Evolutionary conservation across 2,888 invertebrate species (phyloP), one percentile per base, ranked within the genome.

Genomic region (Drosophila antonietae): DNA sequence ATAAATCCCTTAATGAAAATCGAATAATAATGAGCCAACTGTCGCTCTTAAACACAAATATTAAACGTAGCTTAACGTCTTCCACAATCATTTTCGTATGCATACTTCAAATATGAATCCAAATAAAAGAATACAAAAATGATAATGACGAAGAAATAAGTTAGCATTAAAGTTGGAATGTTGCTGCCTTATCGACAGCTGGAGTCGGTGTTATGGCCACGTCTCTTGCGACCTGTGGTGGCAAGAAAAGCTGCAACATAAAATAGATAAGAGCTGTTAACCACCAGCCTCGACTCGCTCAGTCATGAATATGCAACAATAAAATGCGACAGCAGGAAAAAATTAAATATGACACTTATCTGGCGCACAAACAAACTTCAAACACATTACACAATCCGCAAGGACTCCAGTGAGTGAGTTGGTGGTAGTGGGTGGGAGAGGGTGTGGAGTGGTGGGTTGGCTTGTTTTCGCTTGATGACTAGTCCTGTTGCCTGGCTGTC

Each of bases 321-420:
- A 78, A 81, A 78, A 78, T 66, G 65, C 64, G 81, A 76, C 78
- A 68, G 63, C 74, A 68, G 68, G 78, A 80, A 70, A 67, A 78
- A 84, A 81, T 88, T 81, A 88, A 87, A 87, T 84, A 73, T 84
- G 83, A 70, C 88, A 83, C 83, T 84, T 88, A 84, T 84, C 84
- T 75, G 73, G 68, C 57, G 59, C 63, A 79, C 75, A 71, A 80
- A 67, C 67, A 67, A 83, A 83, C 81, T 81, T 88, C 72, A 69
- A 83, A 69, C 75, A 81, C 80, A 80, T 82, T 82, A 78, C 65
- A 43, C 65, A 63, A 53, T 33, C 46, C 51, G 18, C n/a, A 51
- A 53, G 28, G 49, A 28, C 43, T 44, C n/a, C 23, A 44, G 23
- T 6, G n/a, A 12, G 41, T 3, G 8, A n/a, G 35, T 12, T 15